A percentile compares a stretch with the other conserved stretches of the same genome.
Conservation (phyloP, 1,140 invertebrate species). For the Conopomorpha cramerella region DNA sequence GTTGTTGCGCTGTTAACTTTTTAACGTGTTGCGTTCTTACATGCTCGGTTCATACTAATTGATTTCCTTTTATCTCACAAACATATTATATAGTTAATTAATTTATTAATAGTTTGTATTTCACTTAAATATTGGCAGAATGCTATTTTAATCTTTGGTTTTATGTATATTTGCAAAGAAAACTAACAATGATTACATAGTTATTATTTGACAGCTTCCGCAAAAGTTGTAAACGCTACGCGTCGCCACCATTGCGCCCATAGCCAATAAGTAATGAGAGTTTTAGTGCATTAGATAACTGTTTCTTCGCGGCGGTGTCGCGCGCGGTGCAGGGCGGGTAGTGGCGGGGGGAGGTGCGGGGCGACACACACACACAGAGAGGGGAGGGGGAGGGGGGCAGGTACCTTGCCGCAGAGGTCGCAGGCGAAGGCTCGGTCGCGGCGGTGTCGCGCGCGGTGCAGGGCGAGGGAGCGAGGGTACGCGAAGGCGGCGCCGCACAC, state of each 20-base stretch:
- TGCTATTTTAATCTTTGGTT: no score
- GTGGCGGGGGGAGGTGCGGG: constrained; percentile 61
- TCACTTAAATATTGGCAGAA: no score
- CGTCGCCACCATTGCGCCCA: not conserved
- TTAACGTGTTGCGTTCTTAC: no score
- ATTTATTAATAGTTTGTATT: no score
- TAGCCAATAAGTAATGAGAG: no score
- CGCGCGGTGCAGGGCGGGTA: constrained; percentile 62
- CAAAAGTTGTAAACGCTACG: not conserved
- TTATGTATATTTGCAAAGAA: no score
- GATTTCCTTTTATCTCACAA: no score
- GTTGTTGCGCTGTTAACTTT: no score
- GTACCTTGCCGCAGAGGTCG: constrained; percentile 70
- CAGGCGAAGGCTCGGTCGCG: constrained; percentile 61
- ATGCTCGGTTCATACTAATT: no score
- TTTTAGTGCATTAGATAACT: not conserved
- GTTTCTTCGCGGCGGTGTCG: constrained; percentile 38
- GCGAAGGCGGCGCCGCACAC: constrained; percentile 63
- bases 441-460: constrained; percentile 61
- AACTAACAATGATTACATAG: no score
- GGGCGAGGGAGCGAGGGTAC: constrained; percentile 62
- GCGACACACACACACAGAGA: constrained; percentile 63
- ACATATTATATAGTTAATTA: no score
- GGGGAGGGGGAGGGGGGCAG: no score
- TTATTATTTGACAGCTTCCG: not conserved